phyloP scores from a whole-genome alignment of 2,113 vertebrate species.

The Tupaia tana region DNA sequence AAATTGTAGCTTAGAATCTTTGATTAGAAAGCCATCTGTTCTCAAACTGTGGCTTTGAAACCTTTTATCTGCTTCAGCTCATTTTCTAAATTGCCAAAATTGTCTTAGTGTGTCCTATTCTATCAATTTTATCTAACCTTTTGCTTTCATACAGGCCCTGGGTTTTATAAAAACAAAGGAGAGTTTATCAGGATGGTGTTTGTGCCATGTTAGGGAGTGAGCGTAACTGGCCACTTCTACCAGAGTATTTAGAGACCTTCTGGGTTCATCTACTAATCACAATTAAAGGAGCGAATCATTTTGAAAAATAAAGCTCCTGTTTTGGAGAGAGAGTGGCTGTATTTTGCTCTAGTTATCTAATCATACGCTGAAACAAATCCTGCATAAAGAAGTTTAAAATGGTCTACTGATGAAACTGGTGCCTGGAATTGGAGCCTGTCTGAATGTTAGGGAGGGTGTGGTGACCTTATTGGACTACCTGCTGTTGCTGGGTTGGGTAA shows the following conservation, averaged over 20 bases:
- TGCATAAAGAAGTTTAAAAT: not conserved
- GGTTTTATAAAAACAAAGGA: not conserved
- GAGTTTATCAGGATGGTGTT: not conserved
- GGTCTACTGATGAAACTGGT: not conserved
- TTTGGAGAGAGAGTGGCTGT: not conserved
- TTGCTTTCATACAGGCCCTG: not conserved
- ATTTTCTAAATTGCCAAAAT: not conserved
- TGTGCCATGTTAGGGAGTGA: not conserved
- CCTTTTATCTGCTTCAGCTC: not conserved
- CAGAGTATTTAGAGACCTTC: not conserved
- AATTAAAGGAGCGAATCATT: not conserved
- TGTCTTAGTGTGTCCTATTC: constrained; percentile 3
- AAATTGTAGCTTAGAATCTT: constrained; percentile 32
- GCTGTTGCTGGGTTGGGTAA: constrained; percentile 59
- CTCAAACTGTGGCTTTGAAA: not conserved
- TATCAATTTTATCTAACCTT: not conserved
- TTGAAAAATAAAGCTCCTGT: constrained; percentile 23
- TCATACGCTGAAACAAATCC: not conserved
- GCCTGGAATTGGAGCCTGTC: not conserved
- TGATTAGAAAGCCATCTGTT: constrained; percentile 57
- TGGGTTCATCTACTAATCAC: not conserved
- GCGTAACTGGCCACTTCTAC: not conserved
- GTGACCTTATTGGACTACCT: constrained; percentile 46
- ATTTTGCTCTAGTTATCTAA: constrained; percentile 28
- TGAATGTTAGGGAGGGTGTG: constrained; percentile 57